These are phyloP conservation scores for Danio tinwini DNA, from an alignment of 2,797 vertebrate species.

Conservation along the genomic window DNA sequence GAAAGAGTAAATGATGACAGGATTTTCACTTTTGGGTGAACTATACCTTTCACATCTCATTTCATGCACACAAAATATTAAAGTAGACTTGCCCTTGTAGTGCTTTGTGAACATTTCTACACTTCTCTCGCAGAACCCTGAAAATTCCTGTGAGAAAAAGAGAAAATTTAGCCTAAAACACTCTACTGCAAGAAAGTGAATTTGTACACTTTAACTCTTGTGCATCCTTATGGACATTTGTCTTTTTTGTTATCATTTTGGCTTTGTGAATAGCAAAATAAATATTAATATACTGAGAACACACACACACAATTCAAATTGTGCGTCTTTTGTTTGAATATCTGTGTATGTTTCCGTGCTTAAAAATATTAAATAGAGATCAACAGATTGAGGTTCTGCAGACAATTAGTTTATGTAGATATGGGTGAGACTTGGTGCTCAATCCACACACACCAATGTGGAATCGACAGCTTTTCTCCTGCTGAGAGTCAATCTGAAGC, in stretches of 20 bases:
- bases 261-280: too few relatives aligned
- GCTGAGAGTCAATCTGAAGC: conserved; percentile 11
- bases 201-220: background rate
- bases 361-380: background rate
- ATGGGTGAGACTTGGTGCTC: background rate
- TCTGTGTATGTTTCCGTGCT: background rate
- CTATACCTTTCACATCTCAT: background rate
- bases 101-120: conserved; percentile 82
- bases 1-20: too few relatives aligned
- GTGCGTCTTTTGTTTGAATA: background rate
- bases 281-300: background rate
- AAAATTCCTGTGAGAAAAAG: conserved; percentile 82
- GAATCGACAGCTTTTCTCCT: conserved; percentile 15
- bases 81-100: conserved; percentile 85
- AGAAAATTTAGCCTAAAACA: background rate
- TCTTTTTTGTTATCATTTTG: too few relatives aligned
- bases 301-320: background rate
- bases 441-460: conserved; percentile 15
- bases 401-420: conserved; percentile 50
- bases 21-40: too few relatives aligned
- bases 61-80: background rate
- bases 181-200: background rate
- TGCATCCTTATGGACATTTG: too few relatives aligned
- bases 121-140: conserved; percentile 84
- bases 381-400: background rate